Evolutionary conservation across 2,888 invertebrate species (phyloP).

Genomic region (Troides aeacus): DNA sequence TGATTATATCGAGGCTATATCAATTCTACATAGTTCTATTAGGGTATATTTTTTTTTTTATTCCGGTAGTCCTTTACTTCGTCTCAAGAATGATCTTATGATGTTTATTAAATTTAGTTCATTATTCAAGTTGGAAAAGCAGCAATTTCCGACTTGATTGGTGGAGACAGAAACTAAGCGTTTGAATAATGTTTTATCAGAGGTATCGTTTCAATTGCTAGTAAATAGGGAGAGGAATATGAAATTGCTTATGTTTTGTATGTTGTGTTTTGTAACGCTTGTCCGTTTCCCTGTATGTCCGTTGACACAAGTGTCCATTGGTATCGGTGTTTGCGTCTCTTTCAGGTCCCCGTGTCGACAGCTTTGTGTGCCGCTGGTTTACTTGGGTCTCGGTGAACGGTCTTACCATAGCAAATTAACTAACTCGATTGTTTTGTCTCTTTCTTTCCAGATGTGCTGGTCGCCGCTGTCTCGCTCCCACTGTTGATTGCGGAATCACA

Average conservation of each 20-base stretch:
- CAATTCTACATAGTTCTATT: too few species aligned
- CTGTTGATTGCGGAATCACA: slow-evolving; percentile 30
- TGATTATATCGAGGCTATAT: too few species aligned
- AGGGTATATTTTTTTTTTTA: too few species aligned
- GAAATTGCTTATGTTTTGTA: neutral
- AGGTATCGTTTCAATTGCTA: too few species aligned
- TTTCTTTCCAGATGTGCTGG: slow-evolving; percentile 71
- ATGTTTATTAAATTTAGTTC: too few species aligned
- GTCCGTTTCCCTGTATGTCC: slow-evolving; percentile 47
- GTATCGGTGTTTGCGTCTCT: slow-evolving; percentile 51
- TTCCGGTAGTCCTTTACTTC: too few species aligned
- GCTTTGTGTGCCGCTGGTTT: slow-evolving; percentile 61
- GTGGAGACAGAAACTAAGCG: too few species aligned
- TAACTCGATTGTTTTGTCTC: slow-evolving; percentile 69
- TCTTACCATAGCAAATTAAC: slow-evolving; percentile 49
- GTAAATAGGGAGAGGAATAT: too few species aligned
- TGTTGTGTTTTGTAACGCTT: slow-evolving; percentile 36
- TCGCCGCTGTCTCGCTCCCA: slow-evolving; percentile 49
- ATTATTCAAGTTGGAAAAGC: too few species aligned
- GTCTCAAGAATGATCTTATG: too few species aligned
- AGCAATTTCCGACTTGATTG: too few species aligned
- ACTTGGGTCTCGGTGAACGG: slow-evolving; percentile 60
- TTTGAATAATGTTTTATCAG: too few species aligned
- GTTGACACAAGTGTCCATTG: slow-evolving; percentile 56
- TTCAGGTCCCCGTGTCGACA: slow-evolving; percentile 55